Conservation (phyloP, 2,113 vertebrate species). For the Hippocampus guttulatus region DNA sequence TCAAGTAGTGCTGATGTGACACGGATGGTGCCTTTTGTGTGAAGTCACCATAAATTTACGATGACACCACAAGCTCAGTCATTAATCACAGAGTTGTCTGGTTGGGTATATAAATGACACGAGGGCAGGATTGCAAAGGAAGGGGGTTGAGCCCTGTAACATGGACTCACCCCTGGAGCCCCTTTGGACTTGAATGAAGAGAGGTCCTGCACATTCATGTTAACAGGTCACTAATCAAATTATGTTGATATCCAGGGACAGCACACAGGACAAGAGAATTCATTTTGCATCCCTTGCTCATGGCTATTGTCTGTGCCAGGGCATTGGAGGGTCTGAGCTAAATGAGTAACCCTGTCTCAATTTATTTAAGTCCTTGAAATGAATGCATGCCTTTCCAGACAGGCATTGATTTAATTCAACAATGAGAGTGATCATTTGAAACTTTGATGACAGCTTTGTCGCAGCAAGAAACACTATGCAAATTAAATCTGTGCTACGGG, state of each 20-base stretch:
- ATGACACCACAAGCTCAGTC: conserved; percentile 61
- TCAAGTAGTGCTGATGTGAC: conserved; percentile 61
- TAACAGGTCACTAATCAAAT: conserved; percentile 77
- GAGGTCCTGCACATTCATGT: conserved; percentile 63
- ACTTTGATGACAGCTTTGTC: conserved; percentile 61
- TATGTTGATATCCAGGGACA: conserved; percentile 63
- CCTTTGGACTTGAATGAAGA: conserved; percentile 63
- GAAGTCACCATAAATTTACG: conserved; percentile 63
- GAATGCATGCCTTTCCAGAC: conserved; percentile 44
- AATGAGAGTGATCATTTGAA: conserved; percentile 61
- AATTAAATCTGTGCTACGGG: conserved; percentile 56
- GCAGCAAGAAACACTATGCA: conserved; percentile 55
- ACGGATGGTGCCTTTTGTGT: conserved; percentile 67
- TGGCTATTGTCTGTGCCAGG: conserved; percentile 56
- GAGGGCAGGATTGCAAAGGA: conserved; percentile 47
- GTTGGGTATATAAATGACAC: conserved; percentile 66
- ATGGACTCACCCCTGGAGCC: conserved; percentile 51
- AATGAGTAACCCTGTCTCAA: conserved; percentile 58
- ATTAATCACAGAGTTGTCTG: conserved; percentile 70
- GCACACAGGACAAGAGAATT: conserved; percentile 66
- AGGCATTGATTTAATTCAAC: conserved; percentile 52
- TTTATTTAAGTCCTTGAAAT: conserved; percentile 50
- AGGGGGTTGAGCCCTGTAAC: conserved; percentile 52
- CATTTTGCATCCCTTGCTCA: conserved; percentile 57
- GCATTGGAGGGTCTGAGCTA: conserved; percentile 48